These are phyloP conservation scores for Melanerpes aurifrons DNA, from an alignment of 2,113 vertebrate genomes.

Conservation along the genomic window DNA sequence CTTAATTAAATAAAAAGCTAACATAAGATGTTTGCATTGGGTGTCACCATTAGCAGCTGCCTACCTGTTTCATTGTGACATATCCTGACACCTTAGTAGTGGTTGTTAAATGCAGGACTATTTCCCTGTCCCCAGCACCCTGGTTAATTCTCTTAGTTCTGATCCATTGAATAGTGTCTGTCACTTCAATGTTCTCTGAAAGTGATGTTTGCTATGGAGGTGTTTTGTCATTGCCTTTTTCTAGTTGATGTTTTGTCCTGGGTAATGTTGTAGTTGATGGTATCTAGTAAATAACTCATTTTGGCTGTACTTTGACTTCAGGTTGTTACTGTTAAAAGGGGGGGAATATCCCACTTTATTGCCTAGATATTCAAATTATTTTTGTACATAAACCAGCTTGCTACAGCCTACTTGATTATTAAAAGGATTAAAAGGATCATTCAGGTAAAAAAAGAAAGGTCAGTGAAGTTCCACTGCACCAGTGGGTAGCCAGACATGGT, in stretches of 20 bases:
- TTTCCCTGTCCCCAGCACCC: not conserved
- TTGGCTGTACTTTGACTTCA: not conserved
- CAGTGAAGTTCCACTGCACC: not conserved
- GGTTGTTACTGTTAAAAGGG: not conserved
- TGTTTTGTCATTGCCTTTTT: not conserved
- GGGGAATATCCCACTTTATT: fast-evolving
- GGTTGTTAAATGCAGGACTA: not conserved
- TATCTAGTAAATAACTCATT: not conserved
- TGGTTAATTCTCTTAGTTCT: not conserved
- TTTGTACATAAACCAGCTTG: not conserved
- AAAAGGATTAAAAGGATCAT: fast-evolving
- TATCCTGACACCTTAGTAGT: not conserved
- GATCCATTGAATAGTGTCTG: not conserved
- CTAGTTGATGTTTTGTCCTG: not conserved
- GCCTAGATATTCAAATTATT: not conserved
- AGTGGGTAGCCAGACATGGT: not conserved
- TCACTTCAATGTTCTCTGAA: not conserved
- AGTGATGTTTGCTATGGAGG: not conserved
- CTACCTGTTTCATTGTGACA: not conserved
- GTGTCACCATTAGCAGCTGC: not conserved
- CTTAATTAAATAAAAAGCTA: not conserved
- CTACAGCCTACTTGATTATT: not conserved
- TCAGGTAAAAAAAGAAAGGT: not conserved
- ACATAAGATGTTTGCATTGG: not conserved
- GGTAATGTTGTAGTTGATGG: not conserved